phyloP scores from a whole-genome alignment of 2,113 vertebrate genomes.

The Notechis scutatus region DNA sequence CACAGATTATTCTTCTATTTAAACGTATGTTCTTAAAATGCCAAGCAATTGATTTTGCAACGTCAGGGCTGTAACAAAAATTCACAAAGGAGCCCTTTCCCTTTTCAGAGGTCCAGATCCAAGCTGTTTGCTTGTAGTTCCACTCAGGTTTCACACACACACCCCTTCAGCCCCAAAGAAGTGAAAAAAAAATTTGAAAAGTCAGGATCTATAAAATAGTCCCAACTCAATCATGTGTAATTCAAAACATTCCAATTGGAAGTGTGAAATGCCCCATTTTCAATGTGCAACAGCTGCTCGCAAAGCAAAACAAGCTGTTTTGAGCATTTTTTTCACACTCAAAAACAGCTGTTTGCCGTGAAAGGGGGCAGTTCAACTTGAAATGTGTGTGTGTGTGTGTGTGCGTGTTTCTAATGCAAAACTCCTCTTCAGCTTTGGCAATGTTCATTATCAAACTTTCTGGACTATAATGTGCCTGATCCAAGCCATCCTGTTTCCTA shows the following conservation, averaged over 20 bases:
- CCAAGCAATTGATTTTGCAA: slow-evolving; percentile 30
- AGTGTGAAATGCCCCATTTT: not conserved
- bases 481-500: not conserved
- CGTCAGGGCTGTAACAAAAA: not conserved
- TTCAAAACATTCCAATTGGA: not conserved
- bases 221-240: not conserved
- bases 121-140: not conserved
- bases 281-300: not conserved
- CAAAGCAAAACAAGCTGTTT: not conserved
- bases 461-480: not conserved
- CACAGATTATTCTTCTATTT: slow-evolving; percentile 24
- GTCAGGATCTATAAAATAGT: not conserved
- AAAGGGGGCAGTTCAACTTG: not conserved
- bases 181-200: not conserved
- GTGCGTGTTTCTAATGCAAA: not conserved
- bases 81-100: not conserved
- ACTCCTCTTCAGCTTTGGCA: not conserved
- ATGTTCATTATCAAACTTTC: not conserved
- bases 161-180: not conserved
- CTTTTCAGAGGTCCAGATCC: not conserved
- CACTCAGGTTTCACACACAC: not conserved
- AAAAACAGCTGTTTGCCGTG: not conserved
- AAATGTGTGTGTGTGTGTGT: not conserved
- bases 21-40: slow-evolving; percentile 22
- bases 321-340: not conserved